These are phyloP conservation scores for Leptonema lineaticorne DNA, from an alignment of 1,140 invertebrate species.

Conservation along the genomic window DNA sequence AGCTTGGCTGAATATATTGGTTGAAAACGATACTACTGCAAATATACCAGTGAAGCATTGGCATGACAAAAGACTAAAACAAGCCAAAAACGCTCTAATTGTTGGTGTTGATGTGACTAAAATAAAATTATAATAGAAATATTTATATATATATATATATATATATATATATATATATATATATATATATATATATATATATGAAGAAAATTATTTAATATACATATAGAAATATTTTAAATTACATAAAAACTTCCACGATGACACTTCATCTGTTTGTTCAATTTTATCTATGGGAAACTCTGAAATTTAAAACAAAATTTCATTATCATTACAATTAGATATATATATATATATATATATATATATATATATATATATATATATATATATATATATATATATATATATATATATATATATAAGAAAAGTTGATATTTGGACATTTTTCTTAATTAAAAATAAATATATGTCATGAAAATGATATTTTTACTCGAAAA, in stretches of 20 bases:
- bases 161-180: too few relatives aligned
- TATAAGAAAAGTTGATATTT: too few relatives aligned
- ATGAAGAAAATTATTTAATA: too few relatives aligned
- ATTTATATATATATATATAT: neutral
- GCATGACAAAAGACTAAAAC: neutral
- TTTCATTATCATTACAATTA: too few relatives aligned
- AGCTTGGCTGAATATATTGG: slow-evolving; percentile 10
- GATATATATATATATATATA: too few relatives aligned
- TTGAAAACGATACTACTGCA: slow-evolving; percentile 7
- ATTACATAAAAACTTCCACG: slow-evolving; percentile 16
- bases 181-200: too few relatives aligned
- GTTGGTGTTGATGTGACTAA: slow-evolving; percentile 15
- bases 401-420: neutral
- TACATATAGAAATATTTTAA: too few relatives aligned
- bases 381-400: too few relatives aligned
- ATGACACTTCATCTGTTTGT: neutral
- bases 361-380: too few relatives aligned
- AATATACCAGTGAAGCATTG: slow-evolving; percentile 20
- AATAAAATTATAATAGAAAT: neutral
- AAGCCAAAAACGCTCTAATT: slow-evolving; percentile 7
- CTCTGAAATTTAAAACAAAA: neutral
- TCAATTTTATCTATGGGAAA: too few relatives aligned
- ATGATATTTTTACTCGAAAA: neutral
- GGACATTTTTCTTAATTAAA: neutral
- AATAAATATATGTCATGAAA: neutral